These are phyloP conservation scores for Heliangelus exortis DNA, from an alignment of 2,797 vertebrate species.

Conservation along the genomic window DNA sequence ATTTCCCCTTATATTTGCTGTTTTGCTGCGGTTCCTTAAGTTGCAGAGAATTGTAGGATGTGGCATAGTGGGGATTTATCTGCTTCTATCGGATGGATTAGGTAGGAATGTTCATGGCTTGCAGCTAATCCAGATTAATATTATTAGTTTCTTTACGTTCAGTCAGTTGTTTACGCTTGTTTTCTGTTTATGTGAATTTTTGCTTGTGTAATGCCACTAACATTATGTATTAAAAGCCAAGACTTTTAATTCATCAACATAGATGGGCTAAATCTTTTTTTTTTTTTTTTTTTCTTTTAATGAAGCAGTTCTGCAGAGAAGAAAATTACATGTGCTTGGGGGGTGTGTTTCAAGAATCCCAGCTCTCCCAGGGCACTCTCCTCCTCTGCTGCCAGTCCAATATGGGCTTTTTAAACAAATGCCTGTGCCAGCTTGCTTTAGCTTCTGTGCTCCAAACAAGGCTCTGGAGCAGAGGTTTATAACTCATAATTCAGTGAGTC, in stretches of 20 bases:
- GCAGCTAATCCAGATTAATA: conserved; percentile 71
- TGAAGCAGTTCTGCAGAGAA: not conserved
- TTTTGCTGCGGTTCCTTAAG: not conserved
- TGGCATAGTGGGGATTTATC: conserved; percentile 10
- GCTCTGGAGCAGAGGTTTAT: not conserved
- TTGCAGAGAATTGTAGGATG: conserved; percentile 5
- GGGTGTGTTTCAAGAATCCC: rapidly evolving
- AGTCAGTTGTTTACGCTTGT: conserved; percentile 26
- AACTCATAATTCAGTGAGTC: not conserved
- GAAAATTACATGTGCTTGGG: not conserved
- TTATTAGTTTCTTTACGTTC: conserved; percentile 59
- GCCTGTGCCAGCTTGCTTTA: not conserved
- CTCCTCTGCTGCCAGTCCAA: not conserved
- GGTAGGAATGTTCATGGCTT: conserved; percentile 46
- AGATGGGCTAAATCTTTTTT: not conserved
- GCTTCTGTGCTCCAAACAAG: not conserved
- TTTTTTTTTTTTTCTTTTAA: not conserved
- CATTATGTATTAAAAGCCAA: not conserved
- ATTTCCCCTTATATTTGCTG: not conserved
- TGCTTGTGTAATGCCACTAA: not conserved
- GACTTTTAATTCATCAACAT: not conserved
- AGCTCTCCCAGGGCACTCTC: not conserved
- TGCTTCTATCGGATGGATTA: conserved; percentile 47
- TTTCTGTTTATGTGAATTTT: conserved; percentile 26
- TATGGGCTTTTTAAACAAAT: not conserved